Evolutionary conservation across 2,888 invertebrate genomes (phyloP).

Genomic region (Empis stercorea): DNA sequence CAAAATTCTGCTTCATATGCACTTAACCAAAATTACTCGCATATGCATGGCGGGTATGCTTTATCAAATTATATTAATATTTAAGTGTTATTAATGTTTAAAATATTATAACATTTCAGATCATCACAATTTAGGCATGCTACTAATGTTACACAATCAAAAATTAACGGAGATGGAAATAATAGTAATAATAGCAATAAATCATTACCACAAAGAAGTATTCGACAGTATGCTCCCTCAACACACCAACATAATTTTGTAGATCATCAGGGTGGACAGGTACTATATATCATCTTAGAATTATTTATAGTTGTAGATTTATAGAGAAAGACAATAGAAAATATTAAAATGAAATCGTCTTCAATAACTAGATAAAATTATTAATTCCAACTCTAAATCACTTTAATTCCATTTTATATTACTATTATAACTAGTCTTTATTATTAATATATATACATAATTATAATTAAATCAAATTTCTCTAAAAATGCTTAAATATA

Average conservation of each 20-base stretch:
- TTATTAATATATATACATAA: too few species aligned
- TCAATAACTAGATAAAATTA: too few species aligned
- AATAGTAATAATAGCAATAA: constrained; percentile 23
- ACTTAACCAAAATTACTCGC: constrained; percentile 16
- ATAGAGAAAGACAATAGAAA: too few species aligned
- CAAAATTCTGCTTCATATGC: constrained; percentile 19
- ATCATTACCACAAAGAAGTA: constrained; percentile 28
- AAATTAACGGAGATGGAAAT: constrained; percentile 29
- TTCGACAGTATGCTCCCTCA: constrained; percentile 27
- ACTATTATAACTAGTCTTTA: too few species aligned
- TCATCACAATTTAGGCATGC: constrained; percentile 21
- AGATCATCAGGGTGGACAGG: constrained; percentile 18
- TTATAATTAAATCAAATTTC: too few species aligned
- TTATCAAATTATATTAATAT: background rate
- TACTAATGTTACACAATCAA: constrained; percentile 24
- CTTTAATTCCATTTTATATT: too few species aligned
- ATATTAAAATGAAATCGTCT: too few species aligned
- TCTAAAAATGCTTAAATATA: too few species aligned
- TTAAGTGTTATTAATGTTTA: background rate
- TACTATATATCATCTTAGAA: constrained; percentile 3
- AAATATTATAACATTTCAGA: constrained; percentile 14
- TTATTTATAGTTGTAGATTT: too few species aligned
- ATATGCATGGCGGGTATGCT: constrained; percentile 16
- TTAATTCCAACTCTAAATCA: too few species aligned
- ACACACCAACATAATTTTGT: constrained; percentile 24